Base-by-base conservation (phyloP, 2,113 vertebrate genomes). In the Semicossyphus pulcher region DNA sequence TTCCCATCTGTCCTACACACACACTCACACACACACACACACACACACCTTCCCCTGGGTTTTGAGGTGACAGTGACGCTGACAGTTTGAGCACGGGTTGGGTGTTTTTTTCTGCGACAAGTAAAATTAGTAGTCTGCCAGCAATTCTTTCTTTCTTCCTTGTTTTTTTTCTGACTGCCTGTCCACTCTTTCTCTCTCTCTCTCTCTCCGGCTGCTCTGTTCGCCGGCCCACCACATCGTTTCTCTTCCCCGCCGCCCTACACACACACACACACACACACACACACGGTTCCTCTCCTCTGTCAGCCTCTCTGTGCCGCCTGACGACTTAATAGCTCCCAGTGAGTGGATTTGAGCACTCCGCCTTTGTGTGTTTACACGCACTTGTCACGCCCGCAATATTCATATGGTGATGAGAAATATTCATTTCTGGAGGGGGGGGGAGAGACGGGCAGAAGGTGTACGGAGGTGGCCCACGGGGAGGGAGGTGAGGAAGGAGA, bases 321-420 rank as follows among this genome's bases (percentile, higher is more conserved):
- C 95, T 99, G 97, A 98, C 95, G 97, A 96, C 96, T 98, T 98
- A 97, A 99, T 99, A 96, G 97, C 96, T 95, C 96, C 95, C 95
- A 95, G 95, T 96, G 96, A 98, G 96, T 97, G 95, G 95, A 97
- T 97, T 96, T 97, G 94, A 97, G 96, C 96, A 95, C 95, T 97
- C 96, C 95, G 95, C 94, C 96, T 97, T 95, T 97, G 94, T 97
- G 94, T 97, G 97, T 97, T 98, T 98, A 97, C 95, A 95, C 93
- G 96, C 95, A 93, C 95, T 97, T 97, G 96, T 98, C 96, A 97
- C 91, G 93, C 95, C 96, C 94, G 95, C 97, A 97, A 97, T 97
- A 97, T 97, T 99, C 96, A 97, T 97, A 96, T 95, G 93, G 94
- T 96, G 95, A 95, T 95, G 95, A 97, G 96, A 98, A 97, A 97